Evolutionary conservation across 2,888 invertebrate genomes (phyloP), one percentile per base, ranked within the genome.

Genomic region (Nysson spinosus): DNA sequence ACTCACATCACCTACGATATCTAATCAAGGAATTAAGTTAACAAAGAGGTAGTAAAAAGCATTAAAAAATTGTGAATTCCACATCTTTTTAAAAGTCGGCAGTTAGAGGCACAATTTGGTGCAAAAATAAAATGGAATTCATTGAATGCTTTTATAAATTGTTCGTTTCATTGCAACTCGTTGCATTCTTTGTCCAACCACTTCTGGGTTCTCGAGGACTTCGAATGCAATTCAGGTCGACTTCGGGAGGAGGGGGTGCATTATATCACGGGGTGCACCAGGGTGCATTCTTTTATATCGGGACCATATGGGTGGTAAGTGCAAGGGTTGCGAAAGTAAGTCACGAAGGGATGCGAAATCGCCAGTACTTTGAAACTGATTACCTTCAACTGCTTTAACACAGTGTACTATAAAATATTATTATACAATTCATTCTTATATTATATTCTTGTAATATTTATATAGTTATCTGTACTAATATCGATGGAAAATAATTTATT

Each of bases 141-240:
- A 56, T 40, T 56, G 47, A 55, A 47, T 24, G 43, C 57, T 4
- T 20, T 30, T n/a, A n/a, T n/a, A n/a, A n/a, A n/a, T n/a, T n/a
- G n/a, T n/a, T n/a, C n/a, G n/a, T n/a, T n/a, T n/a, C n/a, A n/a
- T 7, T 58, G 58, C 50, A 46, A 30, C 51, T 58, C 43, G 24
- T 60, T 9, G 43, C 55, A 55, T 65, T 65, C 54, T 62, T 65
- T 40, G 43, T 55, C 49, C 54, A 43, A 62, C 6, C 26, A 58
- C 44, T 43, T n/a, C n/a, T n/a, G n/a, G 57, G 19, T 32, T 24
- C 39, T 62, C 62, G 47, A 66, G 62, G 46, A 42, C 62, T 50
- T 50, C 49, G 50, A 37, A 62, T 39, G 51, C 66, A 47, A 52
- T 35, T 67, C 58, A 64, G 67, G 64, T 67, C 67, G 65, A 58